Evolutionary conservation across 1,140 invertebrate genomes (phyloP).

Genomic region (Cherax destructor): DNA sequence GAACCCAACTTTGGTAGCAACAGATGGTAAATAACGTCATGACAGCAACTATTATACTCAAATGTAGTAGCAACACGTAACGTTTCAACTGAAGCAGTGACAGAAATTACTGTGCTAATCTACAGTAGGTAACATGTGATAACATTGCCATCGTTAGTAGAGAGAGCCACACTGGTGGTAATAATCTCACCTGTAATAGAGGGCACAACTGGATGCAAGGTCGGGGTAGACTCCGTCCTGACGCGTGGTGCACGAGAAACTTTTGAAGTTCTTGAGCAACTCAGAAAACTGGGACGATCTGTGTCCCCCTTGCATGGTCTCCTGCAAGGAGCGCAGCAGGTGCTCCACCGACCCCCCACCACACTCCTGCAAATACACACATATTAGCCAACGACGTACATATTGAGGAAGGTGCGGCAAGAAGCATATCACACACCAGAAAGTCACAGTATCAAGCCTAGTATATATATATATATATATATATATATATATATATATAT

Average conservation of each 20-base stretch:
- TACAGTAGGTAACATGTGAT: no score
- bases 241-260: slow-evolving; percentile 61
- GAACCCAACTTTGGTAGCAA: neutral
- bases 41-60: neutral
- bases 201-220: slow-evolving; percentile 50
- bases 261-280: slow-evolving; percentile 48
- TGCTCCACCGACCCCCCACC: slow-evolving; percentile 26
- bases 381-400: no score
- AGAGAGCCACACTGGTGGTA: no score
- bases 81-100: no score
- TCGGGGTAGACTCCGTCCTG: slow-evolving; percentile 61
- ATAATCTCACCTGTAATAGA: slow-evolving; percentile 58
- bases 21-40: neutral
- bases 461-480: no score
- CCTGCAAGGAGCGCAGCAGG: slow-evolving; percentile 29
- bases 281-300: slow-evolving; percentile 24
- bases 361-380: slow-evolving; percentile 25
- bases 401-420: no score
- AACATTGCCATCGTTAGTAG: no score
- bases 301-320: slow-evolving; percentile 21
- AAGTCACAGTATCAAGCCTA: no score
- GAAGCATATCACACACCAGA: no score
- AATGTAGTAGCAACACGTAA: neutral
- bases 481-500: neutral
- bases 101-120: no score